Evolutionary conservation across 2,113 vertebrate species (phyloP).

Genomic region (Lethenteron reissneri): DNA sequence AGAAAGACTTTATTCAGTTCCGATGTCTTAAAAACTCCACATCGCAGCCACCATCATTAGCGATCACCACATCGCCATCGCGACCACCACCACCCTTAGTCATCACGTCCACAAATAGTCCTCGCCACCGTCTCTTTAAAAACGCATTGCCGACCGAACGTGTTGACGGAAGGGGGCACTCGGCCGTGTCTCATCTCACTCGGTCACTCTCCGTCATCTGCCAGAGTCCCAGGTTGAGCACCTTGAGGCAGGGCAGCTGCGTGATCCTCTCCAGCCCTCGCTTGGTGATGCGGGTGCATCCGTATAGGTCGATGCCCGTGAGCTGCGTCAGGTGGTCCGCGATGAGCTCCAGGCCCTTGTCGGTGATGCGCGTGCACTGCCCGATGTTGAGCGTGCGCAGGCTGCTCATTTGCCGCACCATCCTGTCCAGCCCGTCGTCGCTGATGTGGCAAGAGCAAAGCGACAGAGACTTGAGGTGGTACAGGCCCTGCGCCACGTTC

Average conservation of each 20-base stretch:
- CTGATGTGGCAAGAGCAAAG: conserved; percentile 95
- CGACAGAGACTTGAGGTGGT: conserved; percentile 78
- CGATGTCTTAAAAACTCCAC: no score
- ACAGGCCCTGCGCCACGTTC: conserved; percentile 82
- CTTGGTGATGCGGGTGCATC: conserved; percentile 96
- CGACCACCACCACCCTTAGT: no score
- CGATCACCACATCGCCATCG: no score
- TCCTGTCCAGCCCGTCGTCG: conserved; percentile 86
- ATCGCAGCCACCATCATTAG: no score
- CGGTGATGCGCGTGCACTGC: conserved; percentile 88
- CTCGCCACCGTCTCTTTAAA: no score
- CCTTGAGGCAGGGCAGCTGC: conserved; percentile 97
- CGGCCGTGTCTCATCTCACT: not conserved
- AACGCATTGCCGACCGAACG: no score
- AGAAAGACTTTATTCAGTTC: no score
- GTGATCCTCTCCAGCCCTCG: conserved; percentile 92
- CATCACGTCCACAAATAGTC: no score
- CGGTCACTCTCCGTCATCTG: conserved; percentile 59
- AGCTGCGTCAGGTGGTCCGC: conserved; percentile 89
- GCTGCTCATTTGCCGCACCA: conserved; percentile 96
- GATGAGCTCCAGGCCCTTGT: conserved; percentile 93
- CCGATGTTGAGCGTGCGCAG: conserved; percentile 94
- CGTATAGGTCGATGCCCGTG: conserved; percentile 82
- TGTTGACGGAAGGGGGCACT: no score
- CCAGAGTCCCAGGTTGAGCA: conserved; percentile 90